phyloP scores from a whole-genome alignment of 2,113 vertebrate species.

The Ictalurus punctatus region DNA sequence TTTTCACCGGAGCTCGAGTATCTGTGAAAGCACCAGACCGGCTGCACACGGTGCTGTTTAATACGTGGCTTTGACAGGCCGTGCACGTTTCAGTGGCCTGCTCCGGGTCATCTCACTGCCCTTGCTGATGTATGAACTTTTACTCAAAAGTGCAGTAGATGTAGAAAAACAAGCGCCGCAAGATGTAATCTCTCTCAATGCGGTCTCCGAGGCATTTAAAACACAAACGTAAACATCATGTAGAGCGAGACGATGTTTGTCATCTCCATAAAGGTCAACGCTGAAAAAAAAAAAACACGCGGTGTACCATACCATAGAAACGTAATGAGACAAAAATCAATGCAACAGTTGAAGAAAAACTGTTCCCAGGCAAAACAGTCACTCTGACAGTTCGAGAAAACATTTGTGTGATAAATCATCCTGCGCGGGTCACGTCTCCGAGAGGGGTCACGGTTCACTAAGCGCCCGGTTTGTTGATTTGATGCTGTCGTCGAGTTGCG shows the following conservation, averaged over 20 bases:
- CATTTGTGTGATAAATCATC: background rate
- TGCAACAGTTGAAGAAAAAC: too few species aligned
- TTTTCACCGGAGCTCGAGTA: background rate
- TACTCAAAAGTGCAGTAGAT: background rate
- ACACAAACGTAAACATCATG: conserved; percentile 12
- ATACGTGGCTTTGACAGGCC: conserved; percentile 19
- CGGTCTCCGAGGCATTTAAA: conserved; percentile 14
- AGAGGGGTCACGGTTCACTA: conserved; percentile 4
- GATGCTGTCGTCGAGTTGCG: background rate
- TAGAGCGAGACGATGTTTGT: conserved; percentile 22
- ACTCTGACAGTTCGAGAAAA: background rate
- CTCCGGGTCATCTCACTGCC: background rate
- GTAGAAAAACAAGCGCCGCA: background rate
- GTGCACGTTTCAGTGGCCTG: conserved; percentile 11
- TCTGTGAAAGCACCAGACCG: background rate
- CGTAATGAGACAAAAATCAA: background rate
- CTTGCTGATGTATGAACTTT: conserved; percentile 18
- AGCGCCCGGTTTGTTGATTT: background rate
- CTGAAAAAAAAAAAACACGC: conserved; percentile 24
- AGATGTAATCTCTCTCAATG: conserved; percentile 25
- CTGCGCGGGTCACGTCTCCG: background rate
- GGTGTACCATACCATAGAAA: background rate
- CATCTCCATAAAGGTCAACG: conserved; percentile 44
- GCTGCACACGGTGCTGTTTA: background rate
- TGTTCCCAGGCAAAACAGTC: background rate